These are phyloP conservation scores for Drosophila elegans DNA, from an alignment of 1,140 invertebrate genomes.

Conservation along the genomic window DNA sequence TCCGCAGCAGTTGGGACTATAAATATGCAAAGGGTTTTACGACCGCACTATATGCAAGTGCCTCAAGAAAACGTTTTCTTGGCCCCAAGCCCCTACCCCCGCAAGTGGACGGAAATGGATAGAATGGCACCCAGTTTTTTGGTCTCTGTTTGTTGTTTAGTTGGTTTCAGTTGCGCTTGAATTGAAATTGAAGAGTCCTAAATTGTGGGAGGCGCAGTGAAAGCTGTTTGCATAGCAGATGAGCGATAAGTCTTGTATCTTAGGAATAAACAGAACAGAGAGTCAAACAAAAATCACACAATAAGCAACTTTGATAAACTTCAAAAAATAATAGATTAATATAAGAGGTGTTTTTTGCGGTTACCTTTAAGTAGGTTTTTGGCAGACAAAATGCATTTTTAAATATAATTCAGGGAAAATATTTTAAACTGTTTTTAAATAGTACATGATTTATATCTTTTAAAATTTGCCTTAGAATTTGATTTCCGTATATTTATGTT, in stretches of 20 bases:
- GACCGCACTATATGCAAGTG: conserved; percentile 44
- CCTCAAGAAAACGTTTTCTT: conserved; percentile 35
- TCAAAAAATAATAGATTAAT: too few relatives aligned
- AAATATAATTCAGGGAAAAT: too few relatives aligned
- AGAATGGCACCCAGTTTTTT: conserved; percentile 17
- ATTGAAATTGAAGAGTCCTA: conserved; percentile 43
- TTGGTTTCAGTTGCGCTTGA: conserved; percentile 47
- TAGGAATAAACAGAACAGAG: neutral
- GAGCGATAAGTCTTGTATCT: conserved; percentile 5
- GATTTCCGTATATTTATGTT: too few relatives aligned
- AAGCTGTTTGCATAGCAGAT: conserved; percentile 43
- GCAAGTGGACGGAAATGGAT: conserved; percentile 10
- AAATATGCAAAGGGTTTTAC: conserved; percentile 69
- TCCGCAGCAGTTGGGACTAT: conserved; percentile 67
- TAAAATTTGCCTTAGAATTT: too few relatives aligned
- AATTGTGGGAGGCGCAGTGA: conserved; percentile 22
- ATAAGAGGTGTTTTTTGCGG: too few relatives aligned
- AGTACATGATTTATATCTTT: too few relatives aligned
- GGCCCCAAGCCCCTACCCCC: neutral
- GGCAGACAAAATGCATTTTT: too few relatives aligned
- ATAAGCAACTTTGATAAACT: too few relatives aligned
- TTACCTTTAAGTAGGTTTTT: too few relatives aligned
- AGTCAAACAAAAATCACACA: neutral
- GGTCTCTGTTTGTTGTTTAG: conserved; percentile 37
- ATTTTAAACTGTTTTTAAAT: too few relatives aligned